phyloP scores from a whole-genome alignment of 1,140 invertebrate genomes.

The Ridgeia piscesae region DNA sequence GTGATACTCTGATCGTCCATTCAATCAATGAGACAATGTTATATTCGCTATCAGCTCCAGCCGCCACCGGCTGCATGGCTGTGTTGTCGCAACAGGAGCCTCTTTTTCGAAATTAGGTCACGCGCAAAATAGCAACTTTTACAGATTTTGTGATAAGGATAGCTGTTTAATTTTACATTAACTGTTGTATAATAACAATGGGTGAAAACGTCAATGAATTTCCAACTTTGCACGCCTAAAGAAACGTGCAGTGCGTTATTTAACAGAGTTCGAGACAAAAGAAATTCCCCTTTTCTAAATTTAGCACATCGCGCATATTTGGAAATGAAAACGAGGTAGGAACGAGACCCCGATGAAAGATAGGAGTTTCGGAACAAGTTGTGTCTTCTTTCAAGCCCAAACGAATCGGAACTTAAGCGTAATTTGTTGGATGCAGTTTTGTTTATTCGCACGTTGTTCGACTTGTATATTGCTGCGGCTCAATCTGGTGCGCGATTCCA shows the following conservation, averaged over 20 bases:
- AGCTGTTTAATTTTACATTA: not conserved
- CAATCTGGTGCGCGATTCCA: not conserved
- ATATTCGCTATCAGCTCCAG: not conserved
- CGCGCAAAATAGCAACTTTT: not conserved
- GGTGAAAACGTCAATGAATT: not conserved
- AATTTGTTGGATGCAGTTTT: not conserved
- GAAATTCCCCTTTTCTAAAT: slow-evolving; percentile 1
- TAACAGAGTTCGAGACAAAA: not conserved
- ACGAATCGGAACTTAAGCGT: not conserved
- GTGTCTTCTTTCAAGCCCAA: not conserved
- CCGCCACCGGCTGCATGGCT: not conserved
- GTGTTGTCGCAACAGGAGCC: slow-evolving; percentile 3
- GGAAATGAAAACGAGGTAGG: not conserved
- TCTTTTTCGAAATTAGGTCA: not conserved
- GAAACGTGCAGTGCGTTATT: not conserved
- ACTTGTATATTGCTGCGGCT: not conserved
- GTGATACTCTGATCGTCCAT: not conserved
- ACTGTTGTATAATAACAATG: not conserved
- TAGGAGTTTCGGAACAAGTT: not conserved
- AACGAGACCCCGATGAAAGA: not conserved
- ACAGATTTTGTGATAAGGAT: not conserved
- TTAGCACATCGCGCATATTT: slow-evolving; percentile 5
- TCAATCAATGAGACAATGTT: slow-evolving; percentile 6
- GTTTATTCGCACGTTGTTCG: not conserved
- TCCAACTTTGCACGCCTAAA: not conserved